Conservation (phyloP, 1,140 invertebrate genomes). For the Oryzaephilus surinamensis region DNA sequence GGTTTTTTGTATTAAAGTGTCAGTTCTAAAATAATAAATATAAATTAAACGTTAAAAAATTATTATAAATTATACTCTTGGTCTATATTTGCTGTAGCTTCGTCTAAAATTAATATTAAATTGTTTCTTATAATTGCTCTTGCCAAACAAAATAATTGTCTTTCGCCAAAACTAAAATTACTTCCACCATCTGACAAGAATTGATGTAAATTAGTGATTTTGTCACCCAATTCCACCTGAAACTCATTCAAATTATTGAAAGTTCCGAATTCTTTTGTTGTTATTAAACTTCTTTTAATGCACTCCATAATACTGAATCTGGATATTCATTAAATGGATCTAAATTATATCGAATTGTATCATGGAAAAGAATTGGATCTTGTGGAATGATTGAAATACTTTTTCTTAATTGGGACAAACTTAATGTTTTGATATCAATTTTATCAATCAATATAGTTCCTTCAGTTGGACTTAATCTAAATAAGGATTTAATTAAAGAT, state of each 20-base stretch:
- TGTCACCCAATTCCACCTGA: constrained; percentile 28
- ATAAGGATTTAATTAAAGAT: constrained; percentile 58
- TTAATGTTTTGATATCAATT: constrained; percentile 48
- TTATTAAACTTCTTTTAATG: constrained; percentile 38
- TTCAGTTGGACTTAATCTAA: constrained; percentile 50
- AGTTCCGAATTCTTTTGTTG: constrained; percentile 23
- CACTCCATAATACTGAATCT: constrained; percentile 52
- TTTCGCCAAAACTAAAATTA: too few relatives aligned
- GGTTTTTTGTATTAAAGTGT: constrained; percentile 57
- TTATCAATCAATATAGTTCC: constrained; percentile 62
- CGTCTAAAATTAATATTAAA: constrained; percentile 49
- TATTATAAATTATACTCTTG: too few relatives aligned
- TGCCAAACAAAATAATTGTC: constrained; percentile 54
- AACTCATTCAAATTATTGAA: constrained; percentile 39
- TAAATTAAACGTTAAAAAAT: too few relatives aligned
- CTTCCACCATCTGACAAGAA: constrained; percentile 49
- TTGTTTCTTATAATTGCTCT: constrained; percentile 57
- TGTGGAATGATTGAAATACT: constrained; percentile 75
- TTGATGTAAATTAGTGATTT: constrained; percentile 40
- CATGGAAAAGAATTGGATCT: constrained; percentile 69
- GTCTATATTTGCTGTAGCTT: constrained; percentile 47
- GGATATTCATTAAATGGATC: constrained; percentile 67
- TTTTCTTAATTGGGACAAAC: constrained; percentile 55
- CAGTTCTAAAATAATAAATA: constrained; percentile 47
- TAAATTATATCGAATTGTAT: constrained; percentile 64